Base-by-base conservation (phyloP, 2,888 invertebrate genomes). In the Cheilosia scutellata region DNA sequence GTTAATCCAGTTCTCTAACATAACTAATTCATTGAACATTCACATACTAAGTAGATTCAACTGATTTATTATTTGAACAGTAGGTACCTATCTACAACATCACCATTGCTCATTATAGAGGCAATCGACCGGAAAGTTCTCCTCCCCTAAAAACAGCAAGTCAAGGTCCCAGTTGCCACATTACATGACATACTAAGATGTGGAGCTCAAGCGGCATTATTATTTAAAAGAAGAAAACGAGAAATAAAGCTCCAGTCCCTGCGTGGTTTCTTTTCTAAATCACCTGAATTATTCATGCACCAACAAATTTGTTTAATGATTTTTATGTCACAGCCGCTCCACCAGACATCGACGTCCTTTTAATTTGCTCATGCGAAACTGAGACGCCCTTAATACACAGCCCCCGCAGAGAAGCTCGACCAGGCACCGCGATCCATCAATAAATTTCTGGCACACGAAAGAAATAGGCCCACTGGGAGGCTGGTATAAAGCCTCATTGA, bases 241-340 rank as follows among this genome's bases (percentile, higher is more conserved):
- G 40, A 62, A n/a, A 44, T 11, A 40, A 29, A n/a, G 27, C 44
- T 7, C 40, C 44, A 49, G 47, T 29, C 53, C 63, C 60, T 20
- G 20, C 37, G 58, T 68, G 63, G 58, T 16, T 71, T 57, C 58
- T 75, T 16, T 71, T 57, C 53, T 71, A 84, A 84, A 65, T 84
- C 75, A 75, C 71, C 71, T 80, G 71, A 84, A 84, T 80, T 84
- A 84, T 80, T 84, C 75, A 84, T 75, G 70, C 70, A 71, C 55
- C 70, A 78, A 63, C 47, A 70, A 78, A 78, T 75, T 75, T 75
- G 79, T 78, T 74, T 65, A 75, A 79, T 79, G 75, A 76, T 84
- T 76, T 80, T 84, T 71, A 75, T 84, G 75, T 75, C 84, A 75
- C 75, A 84, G 44, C 70, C 27, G 47, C 27, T 70, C 53, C 58